These are phyloP conservation scores for Drosophila imparisetae DNA, from an alignment of 2,888 invertebrate species.

Conservation along the genomic window DNA sequence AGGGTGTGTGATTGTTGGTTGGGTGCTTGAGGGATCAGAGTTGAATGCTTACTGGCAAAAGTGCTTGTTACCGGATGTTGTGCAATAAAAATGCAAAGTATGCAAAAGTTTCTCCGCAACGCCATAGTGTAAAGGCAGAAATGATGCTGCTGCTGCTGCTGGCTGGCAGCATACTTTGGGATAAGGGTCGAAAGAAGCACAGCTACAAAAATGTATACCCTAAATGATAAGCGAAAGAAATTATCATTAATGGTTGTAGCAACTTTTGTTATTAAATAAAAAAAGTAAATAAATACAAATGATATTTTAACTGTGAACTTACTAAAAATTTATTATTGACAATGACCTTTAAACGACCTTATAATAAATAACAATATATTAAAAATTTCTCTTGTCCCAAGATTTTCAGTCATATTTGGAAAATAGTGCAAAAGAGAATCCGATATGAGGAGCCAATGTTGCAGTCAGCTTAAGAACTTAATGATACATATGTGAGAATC, in stretches of 20 bases:
- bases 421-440: background rate
- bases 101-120: constrained; percentile 63
- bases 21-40: constrained; percentile 51
- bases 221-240: constrained; percentile 17
- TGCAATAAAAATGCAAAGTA: constrained; percentile 78
- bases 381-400: background rate
- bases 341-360: background rate
- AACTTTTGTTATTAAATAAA: background rate
- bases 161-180: background rate
- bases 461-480: constrained; percentile 52
- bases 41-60: constrained; percentile 62
- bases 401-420: background rate
- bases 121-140: constrained; percentile 18
- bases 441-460: constrained; percentile 2
- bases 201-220: constrained; percentile 3
- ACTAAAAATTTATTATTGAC: background rate
- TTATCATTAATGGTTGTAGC: background rate
- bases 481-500: constrained; percentile 66
- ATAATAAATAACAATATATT: too few relatives aligned
- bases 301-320: background rate
- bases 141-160: constrained; percentile 6
- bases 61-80: constrained; percentile 77
- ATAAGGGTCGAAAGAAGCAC: constrained; percentile 4
- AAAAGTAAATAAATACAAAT: constrained; percentile 27
- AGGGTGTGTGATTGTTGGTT: constrained; percentile 26